Evolutionary conservation across 2,888 invertebrate genomes (phyloP).

Genomic region (Stenchaetothrips biformis): DNA sequence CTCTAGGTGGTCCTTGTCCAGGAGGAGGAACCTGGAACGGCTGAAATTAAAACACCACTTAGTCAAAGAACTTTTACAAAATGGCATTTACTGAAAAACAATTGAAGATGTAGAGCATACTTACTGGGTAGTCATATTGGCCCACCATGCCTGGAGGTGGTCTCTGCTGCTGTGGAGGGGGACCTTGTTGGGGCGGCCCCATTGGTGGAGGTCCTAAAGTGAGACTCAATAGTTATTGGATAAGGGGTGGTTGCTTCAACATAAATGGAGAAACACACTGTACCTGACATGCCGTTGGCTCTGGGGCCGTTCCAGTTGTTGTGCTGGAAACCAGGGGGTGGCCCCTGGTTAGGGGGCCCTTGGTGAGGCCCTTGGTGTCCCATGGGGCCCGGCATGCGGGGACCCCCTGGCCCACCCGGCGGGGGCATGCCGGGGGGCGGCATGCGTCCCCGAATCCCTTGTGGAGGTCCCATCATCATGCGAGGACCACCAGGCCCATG

Average conservation of each 20-base stretch:
- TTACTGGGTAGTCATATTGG: conserved; percentile 26
- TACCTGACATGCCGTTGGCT: conserved; percentile 46
- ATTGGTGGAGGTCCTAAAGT: conserved; percentile 43
- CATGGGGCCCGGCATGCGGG: conserved; percentile 43
- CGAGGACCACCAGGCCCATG: conserved; percentile 45
- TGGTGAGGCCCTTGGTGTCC: background rate
- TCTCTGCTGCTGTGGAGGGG: conserved; percentile 33
- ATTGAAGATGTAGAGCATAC: background rate
- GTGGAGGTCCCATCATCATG: conserved; percentile 56
- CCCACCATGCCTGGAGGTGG: conserved; percentile 48
- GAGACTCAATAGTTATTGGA: background rate
- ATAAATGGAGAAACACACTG: background rate
- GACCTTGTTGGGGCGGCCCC: conserved; percentile 44
- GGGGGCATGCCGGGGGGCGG: conserved; percentile 48
- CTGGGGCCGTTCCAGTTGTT: conserved; percentile 55
- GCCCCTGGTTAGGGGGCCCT: conserved; percentile 52
- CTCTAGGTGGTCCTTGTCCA: conserved; percentile 53
- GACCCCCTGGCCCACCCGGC: conserved; percentile 41
- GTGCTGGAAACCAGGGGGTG: conserved; percentile 58
- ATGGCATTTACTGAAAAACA: conserved; percentile 13
- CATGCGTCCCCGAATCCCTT: conserved; percentile 53
- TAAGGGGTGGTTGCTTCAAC: background rate
- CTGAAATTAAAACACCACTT: conserved; percentile 38
- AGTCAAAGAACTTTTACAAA: background rate
- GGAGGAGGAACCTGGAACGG: conserved; percentile 55